phyloP scores from a whole-genome alignment of 1,140 invertebrate species.

The Musca domestica region DNA sequence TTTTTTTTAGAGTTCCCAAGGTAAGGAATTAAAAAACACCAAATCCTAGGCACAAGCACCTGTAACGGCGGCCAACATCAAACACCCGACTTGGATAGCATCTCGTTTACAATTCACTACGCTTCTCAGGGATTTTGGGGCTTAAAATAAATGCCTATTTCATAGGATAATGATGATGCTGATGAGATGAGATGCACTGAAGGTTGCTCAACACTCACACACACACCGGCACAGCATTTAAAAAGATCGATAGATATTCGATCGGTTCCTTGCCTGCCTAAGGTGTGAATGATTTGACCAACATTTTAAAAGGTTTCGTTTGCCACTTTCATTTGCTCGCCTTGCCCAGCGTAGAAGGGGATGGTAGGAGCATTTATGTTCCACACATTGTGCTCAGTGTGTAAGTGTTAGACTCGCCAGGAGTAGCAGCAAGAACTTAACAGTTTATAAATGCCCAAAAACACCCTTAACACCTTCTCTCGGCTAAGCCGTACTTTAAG shows the following conservation, averaged over 20 bases:
- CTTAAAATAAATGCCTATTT: background rate
- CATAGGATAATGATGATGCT: background rate
- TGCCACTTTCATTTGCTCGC: constrained; percentile 45
- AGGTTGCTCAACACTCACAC: background rate
- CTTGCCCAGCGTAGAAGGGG: too few species aligned
- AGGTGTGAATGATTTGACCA: background rate
- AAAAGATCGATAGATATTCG: background rate
- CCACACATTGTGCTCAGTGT: background rate
- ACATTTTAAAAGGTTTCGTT: constrained; percentile 3
- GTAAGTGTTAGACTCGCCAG: background rate
- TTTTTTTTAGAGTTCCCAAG: background rate
- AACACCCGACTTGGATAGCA: constrained; percentile 15
- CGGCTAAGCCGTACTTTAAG: background rate
- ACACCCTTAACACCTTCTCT: constrained; percentile 13
- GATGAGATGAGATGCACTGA: background rate
- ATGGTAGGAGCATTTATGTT: background rate
- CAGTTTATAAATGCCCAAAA: constrained; percentile 21
- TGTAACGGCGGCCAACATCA: constrained; percentile 7
- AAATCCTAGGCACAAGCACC: background rate
- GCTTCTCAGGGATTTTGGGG: constrained; percentile 29
- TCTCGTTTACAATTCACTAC: constrained; percentile 44
- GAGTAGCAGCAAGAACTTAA: constrained; percentile 18
- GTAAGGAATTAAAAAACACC: background rate
- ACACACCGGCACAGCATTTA: background rate
- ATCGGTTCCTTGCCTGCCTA: background rate